Base-by-base conservation (phyloP, 1,140 invertebrate genomes). In the Caenorhabditis remanei region DNA sequence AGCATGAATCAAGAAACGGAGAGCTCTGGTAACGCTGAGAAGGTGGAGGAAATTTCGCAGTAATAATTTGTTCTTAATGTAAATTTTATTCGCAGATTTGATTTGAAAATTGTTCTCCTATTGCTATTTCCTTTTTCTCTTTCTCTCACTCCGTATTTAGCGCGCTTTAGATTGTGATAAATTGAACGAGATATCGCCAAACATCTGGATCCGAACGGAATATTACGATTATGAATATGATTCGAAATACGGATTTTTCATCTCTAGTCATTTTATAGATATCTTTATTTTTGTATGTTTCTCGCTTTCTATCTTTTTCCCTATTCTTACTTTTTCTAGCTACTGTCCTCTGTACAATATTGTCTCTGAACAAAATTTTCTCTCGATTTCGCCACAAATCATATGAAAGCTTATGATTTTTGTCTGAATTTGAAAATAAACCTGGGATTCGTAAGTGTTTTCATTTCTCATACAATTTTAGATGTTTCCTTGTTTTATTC, bases 101-200 rank as follows among this genome's bases (percentile, higher is more conserved):
- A n/a, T n/a, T n/a, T 32, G 4, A 71, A 46, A 43, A n/a, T 7
- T n/a, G 19, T 32, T 50, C 53, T 79, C n/a, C n/a, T 53, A 53
- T 53, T 16, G 50, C 50, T 50, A 13, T 92, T 89, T 86, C 21
- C n/a, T 41, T 6, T 43, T 13, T 43, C 46, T 46, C n/a, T 32
- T 9, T 71, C 16, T 16, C 19, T 46, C 16, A 32, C 8, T 46
- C 65, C 65, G 4, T 48, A 13, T 32, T 8, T 71, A 71, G 65
- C 40, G 4, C 65, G 65, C 65, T 48, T 40, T 71, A 71, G 65
- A 71, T 16, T 71, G 65, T 71, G 65, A 71, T 71, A 71, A 71
- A 58, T n/a, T 14, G n/a, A 58, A 32, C 19, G 40, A 3, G 24
- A 71, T 71, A 71, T 71, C 65, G 65, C 65, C 65, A 71, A 71